These are phyloP conservation scores for Chionomys nivalis DNA, from an alignment of 2,113 vertebrate species.

Conservation along the genomic window DNA sequence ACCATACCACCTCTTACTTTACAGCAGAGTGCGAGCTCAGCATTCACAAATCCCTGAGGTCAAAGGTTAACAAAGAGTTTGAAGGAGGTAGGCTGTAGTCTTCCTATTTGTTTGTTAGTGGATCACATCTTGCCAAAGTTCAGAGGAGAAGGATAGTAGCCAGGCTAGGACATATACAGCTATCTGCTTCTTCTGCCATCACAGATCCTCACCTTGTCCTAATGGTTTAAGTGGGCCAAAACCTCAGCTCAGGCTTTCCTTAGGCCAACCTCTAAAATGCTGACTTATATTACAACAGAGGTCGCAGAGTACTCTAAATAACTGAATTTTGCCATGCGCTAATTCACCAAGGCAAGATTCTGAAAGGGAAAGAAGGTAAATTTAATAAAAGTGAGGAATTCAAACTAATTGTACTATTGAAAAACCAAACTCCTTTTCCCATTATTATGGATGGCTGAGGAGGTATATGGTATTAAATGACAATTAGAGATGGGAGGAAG, in stretches of 20 bases:
- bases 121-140: background rate
- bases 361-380: conserved; percentile 8
- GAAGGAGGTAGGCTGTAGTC: background rate
- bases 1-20: background rate
- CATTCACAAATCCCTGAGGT: background rate
- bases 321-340: background rate
- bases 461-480: background rate
- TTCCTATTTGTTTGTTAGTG: background rate
- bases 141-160: background rate
- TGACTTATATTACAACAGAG: conserved; percentile 14
- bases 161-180: background rate
- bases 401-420: conserved; percentile 37
- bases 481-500: background rate
- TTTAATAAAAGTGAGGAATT: conserved; percentile 40
- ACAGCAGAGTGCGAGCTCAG: background rate
- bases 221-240: background rate
- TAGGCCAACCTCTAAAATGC: background rate
- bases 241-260: background rate
- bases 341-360: background rate
- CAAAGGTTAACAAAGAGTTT: conserved; percentile 11
- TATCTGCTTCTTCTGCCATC: background rate
- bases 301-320: background rate
- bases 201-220: background rate
- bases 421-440: conserved; percentile 17
- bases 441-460: background rate